phyloP scores from a whole-genome alignment of 2,888 invertebrate species.

The Stenoptilia bipunctidactyla region DNA sequence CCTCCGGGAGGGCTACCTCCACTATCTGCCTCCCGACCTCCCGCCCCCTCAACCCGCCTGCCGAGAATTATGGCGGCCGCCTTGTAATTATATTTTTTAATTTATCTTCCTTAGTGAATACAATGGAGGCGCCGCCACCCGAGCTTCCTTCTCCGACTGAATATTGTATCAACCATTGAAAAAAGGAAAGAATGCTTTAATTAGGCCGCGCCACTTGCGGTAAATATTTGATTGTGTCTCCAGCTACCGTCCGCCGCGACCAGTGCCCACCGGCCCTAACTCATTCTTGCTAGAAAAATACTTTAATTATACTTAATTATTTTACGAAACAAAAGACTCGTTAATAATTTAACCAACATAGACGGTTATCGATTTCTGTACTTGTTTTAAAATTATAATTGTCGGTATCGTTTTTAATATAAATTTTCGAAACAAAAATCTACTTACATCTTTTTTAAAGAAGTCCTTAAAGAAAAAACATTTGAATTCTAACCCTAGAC shows the following conservation, averaged over 20 bases:
- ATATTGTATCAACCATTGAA: slow-evolving; percentile 71
- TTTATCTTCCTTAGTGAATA: slow-evolving; percentile 78
- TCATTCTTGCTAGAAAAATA: too few relatives aligned
- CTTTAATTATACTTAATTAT: too few relatives aligned
- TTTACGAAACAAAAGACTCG: too few relatives aligned
- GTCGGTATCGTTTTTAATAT: too few relatives aligned
- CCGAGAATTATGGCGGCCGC: slow-evolving; percentile 75
- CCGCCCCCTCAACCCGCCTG: slow-evolving; percentile 50
- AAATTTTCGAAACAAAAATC: too few relatives aligned
- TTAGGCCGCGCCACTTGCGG: slow-evolving; percentile 65
- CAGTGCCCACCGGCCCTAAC: too few relatives aligned
- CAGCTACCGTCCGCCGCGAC: slow-evolving; percentile 16
- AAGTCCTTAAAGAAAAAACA: too few relatives aligned
- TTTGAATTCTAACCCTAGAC: too few relatives aligned
- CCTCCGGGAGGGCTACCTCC: slow-evolving; percentile 68
- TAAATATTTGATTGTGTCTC: slow-evolving; percentile 70
- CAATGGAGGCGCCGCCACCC: slow-evolving; percentile 71
- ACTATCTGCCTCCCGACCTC: slow-evolving; percentile 47
- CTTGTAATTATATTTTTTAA: slow-evolving; percentile 80
- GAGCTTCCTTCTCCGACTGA: slow-evolving; percentile 70
- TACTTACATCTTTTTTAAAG: too few relatives aligned
- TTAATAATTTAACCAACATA: too few relatives aligned
- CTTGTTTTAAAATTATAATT: too few relatives aligned
- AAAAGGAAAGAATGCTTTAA: slow-evolving; percentile 72
- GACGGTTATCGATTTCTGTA: too few relatives aligned